phyloP scores from a whole-genome alignment of 1,140 invertebrate species.

The Pissodes strobi region DNA sequence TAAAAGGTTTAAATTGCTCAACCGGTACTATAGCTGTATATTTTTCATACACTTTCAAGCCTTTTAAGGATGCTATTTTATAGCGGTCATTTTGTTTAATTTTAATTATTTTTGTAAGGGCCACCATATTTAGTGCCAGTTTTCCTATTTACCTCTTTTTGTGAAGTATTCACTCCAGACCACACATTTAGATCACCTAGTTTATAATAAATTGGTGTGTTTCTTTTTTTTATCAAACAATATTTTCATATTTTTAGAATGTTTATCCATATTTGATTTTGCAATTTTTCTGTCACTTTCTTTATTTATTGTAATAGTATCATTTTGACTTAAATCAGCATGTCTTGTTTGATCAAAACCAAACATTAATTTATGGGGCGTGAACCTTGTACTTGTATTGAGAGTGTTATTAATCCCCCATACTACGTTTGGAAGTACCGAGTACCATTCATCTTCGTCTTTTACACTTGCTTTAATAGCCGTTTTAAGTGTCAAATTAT shows the following conservation, averaged over 20 bases:
- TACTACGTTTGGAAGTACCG: not conserved
- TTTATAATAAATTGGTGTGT: not conserved
- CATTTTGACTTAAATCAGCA: no score
- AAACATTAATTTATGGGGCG: conserved; percentile 10
- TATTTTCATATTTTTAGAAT: conserved; percentile 15
- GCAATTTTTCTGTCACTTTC: no score
- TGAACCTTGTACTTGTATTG: not conserved
- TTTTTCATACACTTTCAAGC: no score
- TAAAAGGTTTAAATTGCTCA: no score
- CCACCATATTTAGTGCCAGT: conserved; percentile 15
- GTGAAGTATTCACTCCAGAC: not conserved
- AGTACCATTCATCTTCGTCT: conserved; percentile 6
- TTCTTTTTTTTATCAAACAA: conserved; percentile 11
- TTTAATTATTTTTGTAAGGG: conserved; percentile 11
- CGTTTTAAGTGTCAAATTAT: not conserved
- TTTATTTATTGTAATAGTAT: no score
- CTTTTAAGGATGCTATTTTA: no score
- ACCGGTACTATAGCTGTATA: no score
- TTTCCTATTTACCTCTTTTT: conserved; percentile 1
- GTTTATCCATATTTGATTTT: no score
- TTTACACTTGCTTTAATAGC: conserved; percentile 2
- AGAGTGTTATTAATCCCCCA: conserved; percentile 9
- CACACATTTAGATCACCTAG: not conserved
- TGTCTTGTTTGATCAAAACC: conserved; percentile 1
- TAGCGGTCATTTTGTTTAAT: no score